Evolutionary conservation across 2,888 invertebrate genomes (phyloP), one percentile per base, ranked within the genome.

Genomic region (Marasmarcha lunaedactyla): DNA sequence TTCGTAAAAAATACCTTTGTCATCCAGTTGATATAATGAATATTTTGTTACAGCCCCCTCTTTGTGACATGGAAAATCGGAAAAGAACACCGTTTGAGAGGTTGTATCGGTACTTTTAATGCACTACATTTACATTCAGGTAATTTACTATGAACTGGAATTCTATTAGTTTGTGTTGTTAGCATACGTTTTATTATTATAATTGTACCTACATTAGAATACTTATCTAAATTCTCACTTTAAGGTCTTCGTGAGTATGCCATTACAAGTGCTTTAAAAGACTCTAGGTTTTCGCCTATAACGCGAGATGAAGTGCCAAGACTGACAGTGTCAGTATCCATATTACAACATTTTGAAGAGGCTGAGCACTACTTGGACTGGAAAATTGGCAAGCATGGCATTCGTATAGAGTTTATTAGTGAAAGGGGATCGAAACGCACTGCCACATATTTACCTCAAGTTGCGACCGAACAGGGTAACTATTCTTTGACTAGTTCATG

Each of bases 41-140:
- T 20, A 7, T 20, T 20, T 20, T 20, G 7, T 30, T 11, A 46
- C 84, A 96, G 96, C 78, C 99, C 99, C 41, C 86, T 99, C 65
- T 99, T 99, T 86, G 99, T 99, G 51, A 99, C 99, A 46, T 99
- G 99, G 99, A 95, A 96, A 83, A 95, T 96, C 66, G 99, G 98
- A 39, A 92, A 94, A 67, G 97, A 97, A 66, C 92, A 94, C 63
- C 90, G 96, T 49, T 87, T 99, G 46, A 89, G 99, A 49, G 99
- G 99, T 38, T 99, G 99, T 83, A 99, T 99, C 67, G 99, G 99
- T 45, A 99, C 99, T 37, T 99, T 99, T 74, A 96, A 95, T 71
- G 94, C 97, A 41, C 94, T 97, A 90, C 94, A 93, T 71, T 88
- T 98, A 62, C 97, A 98, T 70, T 89, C 91, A 64, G 96, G 94